A percentile compares a stretch with the other conserved stretches of the same genome.
phyloP scores from a whole-genome alignment of 2,888 invertebrate genomes.

The Deilephila elpenor region DNA sequence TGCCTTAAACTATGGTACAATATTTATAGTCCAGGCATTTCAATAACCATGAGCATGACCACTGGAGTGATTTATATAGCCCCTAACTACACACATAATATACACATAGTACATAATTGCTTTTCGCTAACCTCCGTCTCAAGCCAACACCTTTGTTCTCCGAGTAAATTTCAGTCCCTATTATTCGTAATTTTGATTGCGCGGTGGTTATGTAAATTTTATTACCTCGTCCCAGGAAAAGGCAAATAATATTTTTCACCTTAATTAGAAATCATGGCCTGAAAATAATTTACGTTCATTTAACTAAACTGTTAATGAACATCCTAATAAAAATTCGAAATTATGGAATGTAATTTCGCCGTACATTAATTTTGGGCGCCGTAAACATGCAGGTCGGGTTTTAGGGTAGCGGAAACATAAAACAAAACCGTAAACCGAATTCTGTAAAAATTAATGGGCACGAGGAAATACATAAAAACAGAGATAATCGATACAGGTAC shows the following conservation, averaged over 20 bases:
- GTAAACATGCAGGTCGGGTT: conserved; percentile 60
- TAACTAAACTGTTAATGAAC: conserved; percentile 44
- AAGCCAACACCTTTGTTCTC: conserved; percentile 3
- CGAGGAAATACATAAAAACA: conserved; percentile 46
- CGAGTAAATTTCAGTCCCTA: background rate
- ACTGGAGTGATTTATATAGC: too few relatives aligned
- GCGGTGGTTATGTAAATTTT: conserved; percentile 5
- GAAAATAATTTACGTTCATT: conserved; percentile 17
- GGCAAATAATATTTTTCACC: background rate
- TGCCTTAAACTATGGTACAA: too few relatives aligned
- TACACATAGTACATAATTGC: background rate
- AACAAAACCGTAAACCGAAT: conserved; percentile 60
- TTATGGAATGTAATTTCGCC: conserved; percentile 50
- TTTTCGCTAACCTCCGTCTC: background rate
- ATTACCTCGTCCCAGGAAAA: background rate
- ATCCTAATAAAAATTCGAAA: conserved; percentile 44
- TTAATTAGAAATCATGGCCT: background rate
- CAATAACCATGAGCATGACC: too few relatives aligned
- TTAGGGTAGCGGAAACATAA: conserved; percentile 60
- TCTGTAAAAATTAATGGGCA: conserved; percentile 59
- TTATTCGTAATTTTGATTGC: background rate
- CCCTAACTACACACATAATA: background rate
- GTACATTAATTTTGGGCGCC: conserved; percentile 56
- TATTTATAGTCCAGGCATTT: too few relatives aligned
- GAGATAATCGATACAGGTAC: conserved; percentile 49